Evolutionary conservation across 2,797 vertebrate species (phyloP).

Genomic region (Ataeniobius toweri): DNA sequence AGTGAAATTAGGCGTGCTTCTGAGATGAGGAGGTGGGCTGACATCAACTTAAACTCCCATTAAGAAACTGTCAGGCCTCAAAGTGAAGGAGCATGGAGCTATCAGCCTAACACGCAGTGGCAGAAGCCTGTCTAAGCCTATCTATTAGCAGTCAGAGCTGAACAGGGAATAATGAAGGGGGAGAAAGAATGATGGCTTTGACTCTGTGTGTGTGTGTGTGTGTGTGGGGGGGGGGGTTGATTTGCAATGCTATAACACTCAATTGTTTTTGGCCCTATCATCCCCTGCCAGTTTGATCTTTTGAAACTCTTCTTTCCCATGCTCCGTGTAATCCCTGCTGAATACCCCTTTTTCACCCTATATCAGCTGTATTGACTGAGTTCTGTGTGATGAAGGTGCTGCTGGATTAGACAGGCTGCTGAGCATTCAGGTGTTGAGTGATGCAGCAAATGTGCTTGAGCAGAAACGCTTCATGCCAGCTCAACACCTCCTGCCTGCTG

Average conservation of each 20-base stretch:
- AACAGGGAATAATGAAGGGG: conserved; percentile 11
- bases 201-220: neutral
- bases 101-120: conserved; percentile 14
- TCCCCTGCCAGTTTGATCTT: conserved; percentile 21
- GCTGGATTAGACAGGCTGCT: conserved; percentile 35
- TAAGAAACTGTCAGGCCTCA: neutral
- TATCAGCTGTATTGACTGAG: conserved; percentile 42
- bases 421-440: conserved; percentile 58
- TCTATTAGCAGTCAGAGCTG: conserved; percentile 8
- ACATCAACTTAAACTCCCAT: neutral
- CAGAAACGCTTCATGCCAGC: conserved; percentile 35
- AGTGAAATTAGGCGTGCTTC: neutral
- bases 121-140: conserved; percentile 14
- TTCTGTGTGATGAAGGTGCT: conserved; percentile 34
- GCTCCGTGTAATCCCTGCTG: conserved; percentile 47
- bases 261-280: conserved; percentile 6
- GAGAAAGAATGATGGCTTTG: neutral
- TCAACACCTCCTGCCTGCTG: conserved; percentile 49
- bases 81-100: neutral
- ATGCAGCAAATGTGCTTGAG: conserved; percentile 52
- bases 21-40: neutral
- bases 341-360: conserved; percentile 28
- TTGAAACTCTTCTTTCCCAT: conserved; percentile 52
- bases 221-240: conserved; percentile 19
- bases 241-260: conserved; percentile 21